Conservation (phyloP, 2,888 invertebrate genomes). For the Pherbina coryleti region DNA sequence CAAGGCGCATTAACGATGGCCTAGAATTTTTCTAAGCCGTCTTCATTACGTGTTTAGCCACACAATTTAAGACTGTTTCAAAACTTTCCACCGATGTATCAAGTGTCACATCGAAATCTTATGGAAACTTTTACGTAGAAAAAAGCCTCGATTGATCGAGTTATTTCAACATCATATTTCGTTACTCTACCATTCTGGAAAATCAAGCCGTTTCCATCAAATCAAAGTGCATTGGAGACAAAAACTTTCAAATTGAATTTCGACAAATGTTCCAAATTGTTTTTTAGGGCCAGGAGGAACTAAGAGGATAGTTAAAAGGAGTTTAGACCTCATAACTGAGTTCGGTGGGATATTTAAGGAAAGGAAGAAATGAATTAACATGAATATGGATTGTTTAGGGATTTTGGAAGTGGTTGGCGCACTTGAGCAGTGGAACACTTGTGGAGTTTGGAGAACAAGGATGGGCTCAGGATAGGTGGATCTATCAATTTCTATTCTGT, state of each 20-base stretch:
- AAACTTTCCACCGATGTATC: neutral
- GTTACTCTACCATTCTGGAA: constrained; percentile 48
- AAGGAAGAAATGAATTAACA: neutral
- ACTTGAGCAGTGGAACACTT: neutral
- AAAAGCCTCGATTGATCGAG: too few relatives aligned
- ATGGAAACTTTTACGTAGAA: too few relatives aligned
- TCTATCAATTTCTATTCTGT: constrained; percentile 42
- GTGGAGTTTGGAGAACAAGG: neutral
- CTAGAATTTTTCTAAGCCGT: too few relatives aligned
- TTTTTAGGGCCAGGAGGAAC: neutral
- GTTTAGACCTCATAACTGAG: too few relatives aligned
- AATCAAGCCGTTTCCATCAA: constrained; percentile 53
- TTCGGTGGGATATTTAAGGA: neutral
- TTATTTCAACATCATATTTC: neutral
- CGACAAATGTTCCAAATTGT: constrained; percentile 37
- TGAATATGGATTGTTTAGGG: neutral
- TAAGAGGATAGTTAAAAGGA: too few relatives aligned
- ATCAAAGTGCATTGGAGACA: constrained; percentile 52
- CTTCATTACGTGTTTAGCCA: too few relatives aligned
- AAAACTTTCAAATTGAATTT: constrained; percentile 43
- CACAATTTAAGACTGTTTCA: too few relatives aligned
- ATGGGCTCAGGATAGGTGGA: constrained; percentile 6
- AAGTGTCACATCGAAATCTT: neutral
- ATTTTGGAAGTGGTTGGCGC: neutral
- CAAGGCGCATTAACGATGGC: too few relatives aligned